Evolutionary conservation across 1,140 invertebrate species (phyloP), one percentile per base, ranked within the genome.

Genomic region (Mya arenaria): DNA sequence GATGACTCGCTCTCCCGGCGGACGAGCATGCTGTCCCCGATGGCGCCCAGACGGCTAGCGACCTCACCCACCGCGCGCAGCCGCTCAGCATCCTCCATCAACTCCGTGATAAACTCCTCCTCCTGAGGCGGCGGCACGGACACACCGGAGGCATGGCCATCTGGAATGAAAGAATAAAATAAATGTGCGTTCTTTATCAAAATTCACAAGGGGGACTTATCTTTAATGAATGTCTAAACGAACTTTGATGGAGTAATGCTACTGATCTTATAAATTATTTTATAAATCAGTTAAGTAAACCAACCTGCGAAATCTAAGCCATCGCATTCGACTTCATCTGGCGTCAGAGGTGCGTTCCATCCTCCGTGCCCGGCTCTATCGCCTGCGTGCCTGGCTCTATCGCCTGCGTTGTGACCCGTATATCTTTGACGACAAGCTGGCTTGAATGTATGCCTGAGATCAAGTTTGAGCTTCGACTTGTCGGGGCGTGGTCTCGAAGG

Each of bases 251-350:
- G n/a, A 13, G 13, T 13, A 13, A 48, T 48, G 13, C 13, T 48
- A 48, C n/a, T 48, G 44, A n/a, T 13, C n/a, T 48, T 48, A 48
- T 48, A 48, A n/a, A n/a, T n/a, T n/a, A 10, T 48, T 13, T 48
- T n/a, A 48, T 48, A 48, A 13, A n/a, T 48, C n/a, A 48, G n/a
- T 48, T n/a, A 48, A 48, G 44, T 48, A 48, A 3, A 52, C 63
- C 10, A 39, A 78, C 77, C 65, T 39, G 77, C 34, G 25, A 34
- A 55, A 56, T 80, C 77, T 23, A 80, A 4, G 25, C 55, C 69
- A n/a, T 82, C 79, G n/a, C 52, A 52, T 32, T 81, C 78, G 30
- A 80, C 65, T n/a, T n/a, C n/a, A n/a, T n/a, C n/a, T n/a, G n/a
- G n/a, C n/a, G n/a, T n/a, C n/a, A n/a, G n/a, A n/a, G n/a, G n/a